Evolutionary conservation across 2,888 invertebrate genomes (phyloP), one percentile per base, ranked within the genome.

Genomic region (Sinotaia quadrata): DNA sequence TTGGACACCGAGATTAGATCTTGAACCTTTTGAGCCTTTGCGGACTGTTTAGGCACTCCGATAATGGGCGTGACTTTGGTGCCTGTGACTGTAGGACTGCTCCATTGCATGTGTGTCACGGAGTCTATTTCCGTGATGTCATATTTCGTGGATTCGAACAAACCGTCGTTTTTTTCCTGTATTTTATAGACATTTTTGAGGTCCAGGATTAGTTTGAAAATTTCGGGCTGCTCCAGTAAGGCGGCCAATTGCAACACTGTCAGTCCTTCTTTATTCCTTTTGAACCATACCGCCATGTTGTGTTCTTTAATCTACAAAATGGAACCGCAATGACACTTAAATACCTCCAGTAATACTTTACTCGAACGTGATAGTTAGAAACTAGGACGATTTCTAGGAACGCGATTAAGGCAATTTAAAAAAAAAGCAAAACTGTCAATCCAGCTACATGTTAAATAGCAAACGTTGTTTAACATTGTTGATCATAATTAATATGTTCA

Each of bases 91-190:
- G 21, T 10, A 1, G 31, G 7, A 27, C 37, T 12, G 44, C 56
- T 65, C 65, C 65, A 65, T 4, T n/a, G 56, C 33, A 31, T 44
- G 33, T 31, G 47, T 2, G 78, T 73, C 18, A 78, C 69, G 24
- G 78, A 78, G 65, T 81, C 81, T n/a, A 81, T 78, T 67, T 81
- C 81, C 12, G 80, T 78, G 37, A 81, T 75, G 60, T 81, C 81
- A 68, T 78, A 80, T 33, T 74, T 67, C 44, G 79, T 77, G 31
- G 76, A 71, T 61, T 81, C 81, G 73, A 79, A 79, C 24, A 81
- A 67, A n/a, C 81, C 81, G 67, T 81, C 80, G 62, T 79, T 77
- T 49, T 74, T 72, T 62, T 78, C 78, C 15, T 79, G 69, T 37
- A 78, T 76, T 37, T 75, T 76, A 68, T 81, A 81, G 2, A 80